phyloP scores from a whole-genome alignment of 2,113 vertebrate species.

The Hemichromis elongatus region DNA sequence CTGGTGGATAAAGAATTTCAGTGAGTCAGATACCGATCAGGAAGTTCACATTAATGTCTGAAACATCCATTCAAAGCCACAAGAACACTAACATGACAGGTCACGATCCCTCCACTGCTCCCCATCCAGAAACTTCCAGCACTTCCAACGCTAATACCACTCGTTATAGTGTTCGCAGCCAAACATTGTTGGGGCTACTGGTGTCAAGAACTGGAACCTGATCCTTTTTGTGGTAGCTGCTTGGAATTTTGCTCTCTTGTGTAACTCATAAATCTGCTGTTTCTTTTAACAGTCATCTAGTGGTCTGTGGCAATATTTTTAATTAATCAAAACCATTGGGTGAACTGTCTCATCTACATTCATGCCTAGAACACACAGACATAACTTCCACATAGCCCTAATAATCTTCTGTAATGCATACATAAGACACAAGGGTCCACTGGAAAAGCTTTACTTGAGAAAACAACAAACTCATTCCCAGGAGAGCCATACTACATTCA shows the following conservation, averaged over 20 bases:
- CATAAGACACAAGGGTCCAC: not conserved
- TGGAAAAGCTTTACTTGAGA: not conserved
- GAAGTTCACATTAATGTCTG: not conserved
- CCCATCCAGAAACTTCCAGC: not conserved
- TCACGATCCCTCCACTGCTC: not conserved
- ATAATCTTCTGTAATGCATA: not conserved
- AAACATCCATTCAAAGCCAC: not conserved
- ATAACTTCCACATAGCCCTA: not conserved
- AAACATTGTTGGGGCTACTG: not conserved
- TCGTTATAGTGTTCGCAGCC: not conserved
- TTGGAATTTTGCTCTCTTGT: not conserved
- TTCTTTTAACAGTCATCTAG: not conserved
- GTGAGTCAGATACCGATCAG: not conserved
- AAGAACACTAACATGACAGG: not conserved
- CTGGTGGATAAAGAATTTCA: not conserved
- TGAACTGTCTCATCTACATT: not conserved
- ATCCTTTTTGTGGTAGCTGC: not conserved
- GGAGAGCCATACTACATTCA: not conserved
- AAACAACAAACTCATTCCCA: conserved; percentile 20
- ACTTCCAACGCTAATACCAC: not conserved
- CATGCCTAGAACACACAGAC: not conserved
- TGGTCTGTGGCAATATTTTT: not conserved
- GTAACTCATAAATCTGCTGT: not conserved
- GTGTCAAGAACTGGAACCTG: not conserved
- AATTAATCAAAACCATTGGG: not conserved